phyloP scores from a whole-genome alignment of 1,140 invertebrate genomes.

The Bombus affinis region DNA sequence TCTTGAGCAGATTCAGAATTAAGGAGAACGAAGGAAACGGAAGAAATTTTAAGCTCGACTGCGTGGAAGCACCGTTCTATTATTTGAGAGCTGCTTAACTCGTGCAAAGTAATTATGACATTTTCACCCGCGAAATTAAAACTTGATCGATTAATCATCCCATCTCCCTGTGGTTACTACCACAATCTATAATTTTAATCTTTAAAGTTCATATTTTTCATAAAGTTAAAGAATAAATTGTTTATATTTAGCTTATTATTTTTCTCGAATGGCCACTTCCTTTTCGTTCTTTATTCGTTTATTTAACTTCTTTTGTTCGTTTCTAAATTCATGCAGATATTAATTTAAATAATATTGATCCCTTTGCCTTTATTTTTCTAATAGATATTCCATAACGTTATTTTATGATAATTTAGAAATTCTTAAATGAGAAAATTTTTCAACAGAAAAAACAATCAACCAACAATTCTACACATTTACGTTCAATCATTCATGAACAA shows the following conservation, averaged over 20 bases:
- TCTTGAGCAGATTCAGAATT: background rate
- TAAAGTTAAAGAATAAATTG: background rate
- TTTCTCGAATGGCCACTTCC: background rate
- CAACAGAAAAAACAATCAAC: no score
- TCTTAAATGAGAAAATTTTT: no score
- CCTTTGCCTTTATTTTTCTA: no score
- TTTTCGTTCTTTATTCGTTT: background rate
- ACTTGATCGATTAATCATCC: background rate
- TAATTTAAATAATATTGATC: no score
- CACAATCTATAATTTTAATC: background rate
- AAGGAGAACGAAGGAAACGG: slow-evolving; percentile 3
- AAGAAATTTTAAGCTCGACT: slow-evolving; percentile 8
- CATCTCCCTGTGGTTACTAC: background rate
- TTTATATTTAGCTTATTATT: background rate
- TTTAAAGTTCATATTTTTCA: no score
- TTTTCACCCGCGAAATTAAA: slow-evolving; percentile 1
- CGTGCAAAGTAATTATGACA: background rate
- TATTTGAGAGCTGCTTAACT: slow-evolving; percentile 9
- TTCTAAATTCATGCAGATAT: no score
- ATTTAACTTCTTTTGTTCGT: no score
- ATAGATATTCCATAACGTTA: no score
- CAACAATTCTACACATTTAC: no score
- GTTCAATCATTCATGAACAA: no score
- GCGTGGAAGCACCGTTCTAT: background rate
- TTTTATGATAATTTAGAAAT: no score